These are phyloP conservation scores for Phyllostomus hastatus DNA, from an alignment of 2,113 vertebrate genomes.

Conservation along the genomic window DNA sequence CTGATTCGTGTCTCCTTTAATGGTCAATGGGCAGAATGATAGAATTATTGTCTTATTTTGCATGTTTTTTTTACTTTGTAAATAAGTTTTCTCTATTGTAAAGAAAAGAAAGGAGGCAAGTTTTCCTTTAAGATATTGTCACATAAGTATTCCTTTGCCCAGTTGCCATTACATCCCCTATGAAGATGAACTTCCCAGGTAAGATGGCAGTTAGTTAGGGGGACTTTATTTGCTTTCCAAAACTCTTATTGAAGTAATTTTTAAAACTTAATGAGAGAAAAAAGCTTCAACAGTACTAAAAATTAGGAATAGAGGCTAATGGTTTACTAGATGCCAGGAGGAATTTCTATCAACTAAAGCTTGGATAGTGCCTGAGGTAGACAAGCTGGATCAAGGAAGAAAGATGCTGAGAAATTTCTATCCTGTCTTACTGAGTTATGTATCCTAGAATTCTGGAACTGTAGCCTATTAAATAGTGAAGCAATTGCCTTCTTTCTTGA, in stretches of 20 bases:
- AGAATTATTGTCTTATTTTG: background rate
- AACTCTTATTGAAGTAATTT: conserved; percentile 33
- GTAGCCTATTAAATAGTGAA: background rate
- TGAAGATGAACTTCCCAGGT: background rate
- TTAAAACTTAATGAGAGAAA: conserved; percentile 9
- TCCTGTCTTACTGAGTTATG: background rate
- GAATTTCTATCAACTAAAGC: background rate
- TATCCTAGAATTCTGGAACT: background rate
- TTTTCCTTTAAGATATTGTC: background rate
- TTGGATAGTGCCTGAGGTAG: background rate
- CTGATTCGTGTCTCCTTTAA: background rate
- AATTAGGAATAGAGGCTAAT: conserved; percentile 24
- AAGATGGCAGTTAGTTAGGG: background rate
- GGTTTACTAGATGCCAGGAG: background rate
- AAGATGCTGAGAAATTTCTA: background rate
- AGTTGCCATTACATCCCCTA: background rate
- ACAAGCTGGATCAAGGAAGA: conserved; percentile 19
- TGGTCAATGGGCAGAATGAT: background rate
- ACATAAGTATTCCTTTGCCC: background rate
- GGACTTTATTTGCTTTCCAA: background rate
- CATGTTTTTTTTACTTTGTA: conserved; percentile 7
- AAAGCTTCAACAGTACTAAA: background rate
- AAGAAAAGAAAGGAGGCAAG: background rate
- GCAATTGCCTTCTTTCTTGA: background rate
- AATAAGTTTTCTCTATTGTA: background rate